Conservation (phyloP, 2,113 vertebrate genomes). For the Gasterosteus nipponicus region DNA sequence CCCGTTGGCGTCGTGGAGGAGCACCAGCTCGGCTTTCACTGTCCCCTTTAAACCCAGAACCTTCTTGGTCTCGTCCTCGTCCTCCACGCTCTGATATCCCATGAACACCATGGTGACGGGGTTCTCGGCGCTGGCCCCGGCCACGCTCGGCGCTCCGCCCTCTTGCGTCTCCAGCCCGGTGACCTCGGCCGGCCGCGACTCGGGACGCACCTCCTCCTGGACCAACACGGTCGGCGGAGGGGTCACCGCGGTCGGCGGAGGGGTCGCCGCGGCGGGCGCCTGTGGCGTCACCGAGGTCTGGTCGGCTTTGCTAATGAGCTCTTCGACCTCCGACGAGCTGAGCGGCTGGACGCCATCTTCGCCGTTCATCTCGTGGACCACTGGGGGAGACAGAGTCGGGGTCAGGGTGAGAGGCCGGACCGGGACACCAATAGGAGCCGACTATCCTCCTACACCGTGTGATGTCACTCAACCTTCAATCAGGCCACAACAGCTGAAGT, state of each 20-base stretch:
- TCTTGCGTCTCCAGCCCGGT: constrained; percentile 79
- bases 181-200: constrained; percentile 78
- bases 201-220: not conserved
- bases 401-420: not conserved
- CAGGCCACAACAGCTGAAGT: not conserved
- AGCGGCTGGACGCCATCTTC: constrained; percentile 87
- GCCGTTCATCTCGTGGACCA: constrained; percentile 89
- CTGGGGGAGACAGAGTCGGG: constrained; percentile 67
- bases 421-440: not conserved
- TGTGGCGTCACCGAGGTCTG: constrained; percentile 82
- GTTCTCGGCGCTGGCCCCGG: constrained; percentile 82
- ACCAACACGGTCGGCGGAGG: constrained; percentile 17
- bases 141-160: not conserved
- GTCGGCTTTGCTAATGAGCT: constrained; percentile 93
- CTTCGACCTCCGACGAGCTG: constrained; percentile 91
- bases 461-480: not conserved
- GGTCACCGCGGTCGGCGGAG: constrained; percentile 6
- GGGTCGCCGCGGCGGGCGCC: constrained; percentile 25
- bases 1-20: constrained; percentile 85
- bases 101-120: constrained; percentile 98
- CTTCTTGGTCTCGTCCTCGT: constrained; percentile 90
- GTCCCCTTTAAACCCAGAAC: constrained; percentile 90
- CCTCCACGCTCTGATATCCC: constrained; percentile 96
- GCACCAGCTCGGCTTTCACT: constrained; percentile 91
- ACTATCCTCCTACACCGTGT: not conserved